Evolutionary conservation across 2,888 invertebrate genomes (phyloP).

Genomic region (Thumatha senex): DNA sequence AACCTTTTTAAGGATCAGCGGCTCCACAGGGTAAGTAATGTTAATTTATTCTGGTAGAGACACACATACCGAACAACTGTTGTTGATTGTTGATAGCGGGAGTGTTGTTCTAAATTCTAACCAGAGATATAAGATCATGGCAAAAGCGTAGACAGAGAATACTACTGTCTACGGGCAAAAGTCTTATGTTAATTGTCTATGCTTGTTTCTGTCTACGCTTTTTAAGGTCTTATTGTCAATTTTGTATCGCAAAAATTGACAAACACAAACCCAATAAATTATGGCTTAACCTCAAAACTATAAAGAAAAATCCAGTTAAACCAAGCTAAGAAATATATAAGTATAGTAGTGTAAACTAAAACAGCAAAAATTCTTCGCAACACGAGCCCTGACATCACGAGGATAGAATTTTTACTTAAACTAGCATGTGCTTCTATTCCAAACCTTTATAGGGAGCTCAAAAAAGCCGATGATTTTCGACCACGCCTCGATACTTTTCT

Average conservation of each 20-base stretch:
- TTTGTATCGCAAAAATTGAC: too few relatives aligned
- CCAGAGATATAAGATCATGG: too few relatives aligned
- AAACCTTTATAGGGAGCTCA: background rate
- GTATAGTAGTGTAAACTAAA: background rate
- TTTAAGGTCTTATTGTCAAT: background rate
- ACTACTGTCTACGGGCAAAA: too few relatives aligned
- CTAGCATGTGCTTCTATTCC: slow-evolving; percentile 2
- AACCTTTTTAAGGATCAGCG: too few relatives aligned
- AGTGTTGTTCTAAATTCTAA: too few relatives aligned
- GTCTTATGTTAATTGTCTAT: background rate
- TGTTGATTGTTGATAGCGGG: too few relatives aligned
- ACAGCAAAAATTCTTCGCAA: slow-evolving; percentile 1
- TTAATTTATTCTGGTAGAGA: too few relatives aligned
- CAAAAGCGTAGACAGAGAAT: too few relatives aligned
- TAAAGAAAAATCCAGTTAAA: too few relatives aligned
- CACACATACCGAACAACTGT: too few relatives aligned
- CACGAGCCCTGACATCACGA: background rate
- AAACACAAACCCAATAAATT: background rate
- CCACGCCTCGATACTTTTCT: background rate
- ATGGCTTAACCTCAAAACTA: background rate
- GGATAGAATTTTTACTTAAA: slow-evolving; percentile 1
- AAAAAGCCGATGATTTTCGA: background rate
- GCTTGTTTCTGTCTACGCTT: background rate
- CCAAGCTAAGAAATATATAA: too few relatives aligned
- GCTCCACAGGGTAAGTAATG: too few relatives aligned